Conservation (phyloP, 2,797 vertebrate genomes). For the Cryptoblepharus egeriae region DNA sequence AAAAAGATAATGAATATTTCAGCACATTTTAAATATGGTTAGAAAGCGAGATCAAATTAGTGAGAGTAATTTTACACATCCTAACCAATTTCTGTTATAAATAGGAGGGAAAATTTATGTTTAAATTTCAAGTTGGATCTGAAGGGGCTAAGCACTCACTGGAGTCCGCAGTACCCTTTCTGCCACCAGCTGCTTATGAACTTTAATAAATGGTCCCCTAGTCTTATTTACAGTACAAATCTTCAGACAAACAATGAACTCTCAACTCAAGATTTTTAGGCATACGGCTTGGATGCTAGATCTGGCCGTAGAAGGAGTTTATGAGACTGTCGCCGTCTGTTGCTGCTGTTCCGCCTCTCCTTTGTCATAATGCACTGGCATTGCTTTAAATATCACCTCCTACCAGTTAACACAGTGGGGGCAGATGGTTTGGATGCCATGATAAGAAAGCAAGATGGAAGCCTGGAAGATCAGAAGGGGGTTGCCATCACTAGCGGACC, state of each 20-base stretch:
- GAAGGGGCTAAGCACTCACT: neutral
- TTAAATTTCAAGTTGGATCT: conserved; percentile 1
- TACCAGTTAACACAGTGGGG: conserved; percentile 27
- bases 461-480: conserved; percentile 65
- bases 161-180: neutral
- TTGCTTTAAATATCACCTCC: conserved; percentile 64
- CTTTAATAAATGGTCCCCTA: conserved; percentile 47
- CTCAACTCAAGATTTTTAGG: conserved; percentile 62
- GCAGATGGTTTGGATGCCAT: conserved; percentile 32
- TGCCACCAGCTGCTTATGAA: conserved; percentile 3
- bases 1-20: conserved; percentile 36
- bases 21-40: neutral
- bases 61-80: conserved; percentile 56
- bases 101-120: conserved; percentile 51
- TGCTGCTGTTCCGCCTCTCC: conserved; percentile 59
- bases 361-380: conserved; percentile 44
- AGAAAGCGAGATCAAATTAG: conserved; percentile 23
- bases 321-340: conserved; percentile 71
- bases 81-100: conserved; percentile 69
- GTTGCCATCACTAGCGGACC: conserved; percentile 61
- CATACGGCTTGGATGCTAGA: conserved; percentile 66
- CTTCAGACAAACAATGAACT: conserved; percentile 64
- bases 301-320: conserved; percentile 65
- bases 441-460: conserved; percentile 57
- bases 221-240: conserved; percentile 39